Percentiles rank a stretch among this genome's conserved stretches.
These are phyloP conservation scores for Danio aesculapii DNA, from an alignment of 2,797 vertebrate genomes.

Conservation along the genomic window DNA sequence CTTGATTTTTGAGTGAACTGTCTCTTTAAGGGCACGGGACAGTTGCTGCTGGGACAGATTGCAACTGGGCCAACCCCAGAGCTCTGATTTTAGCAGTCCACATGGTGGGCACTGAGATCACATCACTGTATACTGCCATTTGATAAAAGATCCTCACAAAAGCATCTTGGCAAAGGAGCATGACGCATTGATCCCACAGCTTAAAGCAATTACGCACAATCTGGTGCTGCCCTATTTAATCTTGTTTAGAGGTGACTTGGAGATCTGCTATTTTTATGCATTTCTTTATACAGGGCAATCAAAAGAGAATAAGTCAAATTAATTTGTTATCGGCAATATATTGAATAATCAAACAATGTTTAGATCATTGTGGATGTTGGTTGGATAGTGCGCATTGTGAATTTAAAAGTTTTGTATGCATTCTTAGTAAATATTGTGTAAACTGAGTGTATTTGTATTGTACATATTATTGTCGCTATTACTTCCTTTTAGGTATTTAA, in stretches of 20 bases:
- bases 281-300: slow-evolving; percentile 10
- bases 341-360: background rate
- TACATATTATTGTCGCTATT: background rate
- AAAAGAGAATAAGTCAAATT: background rate
- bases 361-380: background rate
- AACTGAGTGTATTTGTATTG: background rate
- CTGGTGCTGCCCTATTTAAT: slow-evolving; percentile 67
- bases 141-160: slow-evolving; percentile 66
- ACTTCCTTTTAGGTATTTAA: background rate
- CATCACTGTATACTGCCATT: slow-evolving; percentile 63
- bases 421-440: background rate
- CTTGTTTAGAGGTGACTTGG: slow-evolving; percentile 60
- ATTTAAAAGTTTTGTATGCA: background rate
- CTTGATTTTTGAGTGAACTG: too few relatives aligned
- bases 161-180: slow-evolving; percentile 64
- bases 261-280: slow-evolving; percentile 16
- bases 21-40: background rate
- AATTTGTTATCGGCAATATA: background rate
- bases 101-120: slow-evolving; percentile 61
- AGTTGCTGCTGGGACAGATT: slow-evolving; percentile 73
- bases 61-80: slow-evolving; percentile 60
- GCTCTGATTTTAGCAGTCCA: slow-evolving; percentile 68
- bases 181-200: slow-evolving; percentile 54
- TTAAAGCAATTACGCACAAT: slow-evolving; percentile 71
- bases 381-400: background rate